Evolutionary conservation across 2,888 invertebrate species (phyloP), one percentile per base, ranked within the genome.

Genomic region (Omphaloscelis lunosa): DNA sequence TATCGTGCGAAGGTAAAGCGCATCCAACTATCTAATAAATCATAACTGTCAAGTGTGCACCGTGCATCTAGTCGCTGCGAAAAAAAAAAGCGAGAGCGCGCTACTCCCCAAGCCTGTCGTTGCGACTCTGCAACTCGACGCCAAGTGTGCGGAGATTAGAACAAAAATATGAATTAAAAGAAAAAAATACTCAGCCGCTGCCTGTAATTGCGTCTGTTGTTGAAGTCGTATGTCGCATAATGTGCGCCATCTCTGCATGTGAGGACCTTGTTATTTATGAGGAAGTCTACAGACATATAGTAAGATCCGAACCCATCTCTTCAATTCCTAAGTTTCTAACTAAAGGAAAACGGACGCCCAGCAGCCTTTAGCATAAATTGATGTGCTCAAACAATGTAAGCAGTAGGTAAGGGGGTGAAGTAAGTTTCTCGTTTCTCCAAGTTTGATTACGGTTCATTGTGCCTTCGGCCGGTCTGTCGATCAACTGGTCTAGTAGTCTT

Each of bases 381-480:
- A 78, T 86, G 84, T 75, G 72, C 82, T 74, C 87, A 89, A 90
- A 93, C 91, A 90, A 89, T 89, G 86, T 90, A 83, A 85, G 87
- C 79, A 80, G 83, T 75, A 82, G 80, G 82, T 82, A 79, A 88
- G 78, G 80, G 86, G 87, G 89, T 86, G 82, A 86, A 86, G 84
- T 79, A 87, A 90, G 91, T 92, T 91, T 86, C 85, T 82, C 89
- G 91, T 91, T 91, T 86, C 85, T 80, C 89, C 83, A 92, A 93
- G 89, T 93, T 93, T 90, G 91, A 93, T 94, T 92, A 91, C 90
- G 86, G 90, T 90, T 88, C 88, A 91, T 91, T 93, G 90, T 90
- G 88, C 83, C 80, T 67, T 77, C 72, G 66, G 79, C 79, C 77
- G 80, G 84, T 79, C 81, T 79, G 84, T 86, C 87, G 82, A 89